Base-by-base conservation (phyloP, 2,797 vertebrate species). In the Microchirus variegatus region DNA sequence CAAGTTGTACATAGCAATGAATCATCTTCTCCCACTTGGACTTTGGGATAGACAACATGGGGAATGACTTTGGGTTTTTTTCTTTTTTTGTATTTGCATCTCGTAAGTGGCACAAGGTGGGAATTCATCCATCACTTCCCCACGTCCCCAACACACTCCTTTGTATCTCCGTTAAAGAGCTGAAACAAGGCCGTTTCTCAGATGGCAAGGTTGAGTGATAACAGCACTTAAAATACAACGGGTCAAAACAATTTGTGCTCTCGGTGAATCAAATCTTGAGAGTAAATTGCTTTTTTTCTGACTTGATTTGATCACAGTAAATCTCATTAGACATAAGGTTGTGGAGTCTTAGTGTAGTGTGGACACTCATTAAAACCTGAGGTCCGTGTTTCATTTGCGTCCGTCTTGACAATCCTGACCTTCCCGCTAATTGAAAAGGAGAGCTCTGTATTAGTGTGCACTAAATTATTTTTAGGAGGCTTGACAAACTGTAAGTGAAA, bases 341-440 rank as follows among this genome's bases (percentile, higher is more conserved):
- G 53, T 35, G 31, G 75, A 67, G 67, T 31, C 55, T 70, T 31
- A 18, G 49, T 49, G 68, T 53, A 17, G 60, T 48, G 46, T 53
- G 65, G 56, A 53, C 74, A 62, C 70, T 85, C 75, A 83, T 86
- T 85, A 82, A 79, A 87, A 76, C 53, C 67, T 62, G 43, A 72
- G 35, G 63, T 59, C 45, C 35, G 46, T 71, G 75, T 73, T 84
- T 85, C 76, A 85, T 87, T 82, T 81, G 58, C 79, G 76, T 77
- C 79, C 58, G 26, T 68, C 61, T 80, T 80, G 79, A 87, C 84
- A 83, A 72, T 73, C 59, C 67, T 87, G 86, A 85, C 86, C 83
- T 88, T 87, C 78, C 67, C 47, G 1, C 73, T 85, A 88, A 87
- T 87, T 88, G 77, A 83, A 83, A 85, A 78, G 56, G 73, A 84